Evolutionary conservation across 2,113 vertebrate genomes (phyloP).

Genomic region (Osmerus mordax): DNA sequence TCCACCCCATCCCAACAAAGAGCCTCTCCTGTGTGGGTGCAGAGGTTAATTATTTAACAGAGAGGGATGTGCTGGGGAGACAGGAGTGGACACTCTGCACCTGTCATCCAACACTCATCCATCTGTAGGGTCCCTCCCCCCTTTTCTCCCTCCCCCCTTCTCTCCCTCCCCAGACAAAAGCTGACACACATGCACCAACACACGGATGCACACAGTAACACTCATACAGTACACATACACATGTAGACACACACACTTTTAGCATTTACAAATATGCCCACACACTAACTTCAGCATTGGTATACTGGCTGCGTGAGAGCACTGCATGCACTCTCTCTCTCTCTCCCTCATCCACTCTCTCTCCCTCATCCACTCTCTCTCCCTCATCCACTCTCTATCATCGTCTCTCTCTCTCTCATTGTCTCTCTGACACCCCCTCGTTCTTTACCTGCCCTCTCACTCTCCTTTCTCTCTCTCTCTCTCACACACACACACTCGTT

Average conservation of each 20-base stretch:
- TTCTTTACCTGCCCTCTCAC: not conserved
- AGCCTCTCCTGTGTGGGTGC: slow-evolving; percentile 49
- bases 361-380: not conserved
- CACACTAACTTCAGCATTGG: too few species aligned
- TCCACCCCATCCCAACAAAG: slow-evolving; percentile 35
- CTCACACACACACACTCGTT: slow-evolving; percentile 14
- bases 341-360: not conserved
- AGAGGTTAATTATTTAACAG: slow-evolving; percentile 67
- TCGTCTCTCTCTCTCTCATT: slow-evolving; percentile 19
- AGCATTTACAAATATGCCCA: not conserved
- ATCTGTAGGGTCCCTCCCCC: not conserved
- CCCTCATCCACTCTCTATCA: slow-evolving; percentile 4
- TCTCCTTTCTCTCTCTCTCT: slow-evolving; percentile 6
- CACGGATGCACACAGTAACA: not conserved
- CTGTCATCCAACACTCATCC: not conserved
- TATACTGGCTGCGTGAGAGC: too few species aligned
- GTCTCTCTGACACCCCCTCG: too few species aligned
- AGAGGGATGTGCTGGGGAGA: slow-evolving; percentile 40
- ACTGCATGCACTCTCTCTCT: not conserved
- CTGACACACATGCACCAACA: too few species aligned
- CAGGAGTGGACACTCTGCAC: slow-evolving; percentile 35
- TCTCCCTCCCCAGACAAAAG: not conserved
- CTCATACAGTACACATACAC: not conserved
- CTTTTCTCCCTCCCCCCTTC: not conserved
- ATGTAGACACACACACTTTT: not conserved